Conservation (phyloP, 2,113 vertebrate genomes). For the Petromus typicus region DNA sequence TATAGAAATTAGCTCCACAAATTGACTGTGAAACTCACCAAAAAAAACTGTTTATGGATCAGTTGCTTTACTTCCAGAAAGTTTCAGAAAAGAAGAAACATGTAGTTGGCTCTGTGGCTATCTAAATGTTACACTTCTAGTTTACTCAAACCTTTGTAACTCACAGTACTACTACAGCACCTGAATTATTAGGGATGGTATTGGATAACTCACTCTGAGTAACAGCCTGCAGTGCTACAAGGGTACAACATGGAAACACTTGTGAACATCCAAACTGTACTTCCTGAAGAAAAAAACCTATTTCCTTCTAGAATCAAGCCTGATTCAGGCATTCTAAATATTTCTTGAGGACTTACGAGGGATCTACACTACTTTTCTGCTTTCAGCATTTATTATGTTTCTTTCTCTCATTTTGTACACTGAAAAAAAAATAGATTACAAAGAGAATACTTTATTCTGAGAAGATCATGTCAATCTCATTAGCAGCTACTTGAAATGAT, state of each 20-base stretch:
- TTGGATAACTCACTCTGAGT: background rate
- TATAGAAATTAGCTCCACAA: background rate
- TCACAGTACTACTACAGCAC: background rate
- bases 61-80: background rate
- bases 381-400: background rate
- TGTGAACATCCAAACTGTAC: background rate
- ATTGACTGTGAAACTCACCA: background rate
- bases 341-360: background rate
- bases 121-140: background rate
- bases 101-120: background rate
- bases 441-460: constrained; percentile 42
- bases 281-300: background rate
- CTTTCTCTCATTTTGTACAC: constrained; percentile 3
- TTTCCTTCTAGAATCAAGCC: background rate
- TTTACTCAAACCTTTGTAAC: background rate
- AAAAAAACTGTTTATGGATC: background rate
- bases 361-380: background rate
- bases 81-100: background rate
- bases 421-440: background rate
- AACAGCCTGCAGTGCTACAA: background rate
- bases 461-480: constrained; percentile 34
- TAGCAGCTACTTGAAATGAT: constrained; percentile 60
- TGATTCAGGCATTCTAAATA: background rate
- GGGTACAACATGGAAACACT: background rate
- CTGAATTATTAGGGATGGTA: background rate